Conservation (phyloP, 2,797 vertebrate species). For the Urophycis tenuis region DNA sequence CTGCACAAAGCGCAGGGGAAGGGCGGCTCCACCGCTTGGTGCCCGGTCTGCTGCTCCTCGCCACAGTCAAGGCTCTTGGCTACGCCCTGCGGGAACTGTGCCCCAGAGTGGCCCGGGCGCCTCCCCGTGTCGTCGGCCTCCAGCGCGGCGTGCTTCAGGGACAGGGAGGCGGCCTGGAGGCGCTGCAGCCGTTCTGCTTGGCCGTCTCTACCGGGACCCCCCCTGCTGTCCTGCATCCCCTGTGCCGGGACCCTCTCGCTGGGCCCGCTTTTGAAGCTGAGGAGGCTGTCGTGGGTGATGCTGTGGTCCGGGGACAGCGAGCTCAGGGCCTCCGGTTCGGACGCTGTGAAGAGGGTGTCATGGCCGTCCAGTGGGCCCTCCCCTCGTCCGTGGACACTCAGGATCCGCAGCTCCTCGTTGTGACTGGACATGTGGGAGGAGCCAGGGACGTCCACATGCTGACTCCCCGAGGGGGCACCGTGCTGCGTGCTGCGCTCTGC, state of each 20-base stretch:
- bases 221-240: constrained; percentile 33
- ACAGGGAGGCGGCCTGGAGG: constrained; percentile 29
- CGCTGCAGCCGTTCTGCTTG: constrained; percentile 41
- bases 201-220: constrained; percentile 29
- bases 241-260: constrained; percentile 28
- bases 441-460: constrained; percentile 21
- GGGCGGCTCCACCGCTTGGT: constrained; percentile 57
- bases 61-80: constrained; percentile 55
- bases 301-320: constrained; percentile 49
- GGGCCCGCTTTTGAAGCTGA: constrained; percentile 26
- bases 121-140: constrained; percentile 33
- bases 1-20: constrained; percentile 50
- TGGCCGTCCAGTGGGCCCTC: constrained; percentile 50
- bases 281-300: constrained; percentile 34
- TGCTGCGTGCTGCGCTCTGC: neutral
- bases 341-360: constrained; percentile 48
- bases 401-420: constrained; percentile 45
- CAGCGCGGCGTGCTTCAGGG: constrained; percentile 17
- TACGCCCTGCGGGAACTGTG: constrained; percentile 28
- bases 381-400: constrained; percentile 54
- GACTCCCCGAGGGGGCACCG: constrained; percentile 23
- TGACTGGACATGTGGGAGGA: constrained; percentile 31
- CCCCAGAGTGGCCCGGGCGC: constrained; percentile 35
- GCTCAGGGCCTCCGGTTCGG: constrained; percentile 55
- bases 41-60: constrained; percentile 55